phyloP scores from a whole-genome alignment of 2,113 vertebrate species.

The Tautogolabrus adspersus region DNA sequence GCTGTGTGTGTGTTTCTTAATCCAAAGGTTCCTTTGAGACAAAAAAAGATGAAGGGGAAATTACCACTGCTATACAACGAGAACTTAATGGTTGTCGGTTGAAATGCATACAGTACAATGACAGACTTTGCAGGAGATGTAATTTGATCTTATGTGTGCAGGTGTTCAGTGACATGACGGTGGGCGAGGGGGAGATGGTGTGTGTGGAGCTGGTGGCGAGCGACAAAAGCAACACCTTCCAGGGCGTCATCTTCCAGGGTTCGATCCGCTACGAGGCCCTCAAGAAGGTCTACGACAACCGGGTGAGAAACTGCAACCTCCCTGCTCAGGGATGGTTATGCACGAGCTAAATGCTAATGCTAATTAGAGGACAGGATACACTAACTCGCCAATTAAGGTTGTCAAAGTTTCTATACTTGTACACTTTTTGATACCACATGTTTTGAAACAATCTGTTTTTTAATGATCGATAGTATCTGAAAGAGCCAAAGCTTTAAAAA shows the following conservation, averaged over 20 bases:
- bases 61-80: background rate
- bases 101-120: too few relatives aligned
- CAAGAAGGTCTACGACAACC: slow-evolving; percentile 98
- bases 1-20: background rate
- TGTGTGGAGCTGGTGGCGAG: slow-evolving; percentile 98
- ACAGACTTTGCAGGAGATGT: background rate
- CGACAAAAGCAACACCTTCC: slow-evolving; percentile 95
- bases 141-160: slow-evolving; percentile 49
- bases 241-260: slow-evolving; percentile 98
- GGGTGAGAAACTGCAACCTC: slow-evolving; percentile 81
- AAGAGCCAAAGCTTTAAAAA: too few relatives aligned
- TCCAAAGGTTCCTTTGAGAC: background rate
- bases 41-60: background rate
- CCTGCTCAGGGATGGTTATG: background rate
- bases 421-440: too few relatives aligned
- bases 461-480: too few relatives aligned
- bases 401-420: too few relatives aligned
- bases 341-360: background rate
- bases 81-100: background rate
- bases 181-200: slow-evolving; percentile 98
- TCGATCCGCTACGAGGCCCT: slow-evolving; percentile 99
- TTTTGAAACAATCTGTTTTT: too few relatives aligned
- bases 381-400: too few relatives aligned
- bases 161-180: slow-evolving; percentile 98
- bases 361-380: background rate